phyloP scores from a whole-genome alignment of 2,113 vertebrate species.

The Sceloporus undulatus region DNA sequence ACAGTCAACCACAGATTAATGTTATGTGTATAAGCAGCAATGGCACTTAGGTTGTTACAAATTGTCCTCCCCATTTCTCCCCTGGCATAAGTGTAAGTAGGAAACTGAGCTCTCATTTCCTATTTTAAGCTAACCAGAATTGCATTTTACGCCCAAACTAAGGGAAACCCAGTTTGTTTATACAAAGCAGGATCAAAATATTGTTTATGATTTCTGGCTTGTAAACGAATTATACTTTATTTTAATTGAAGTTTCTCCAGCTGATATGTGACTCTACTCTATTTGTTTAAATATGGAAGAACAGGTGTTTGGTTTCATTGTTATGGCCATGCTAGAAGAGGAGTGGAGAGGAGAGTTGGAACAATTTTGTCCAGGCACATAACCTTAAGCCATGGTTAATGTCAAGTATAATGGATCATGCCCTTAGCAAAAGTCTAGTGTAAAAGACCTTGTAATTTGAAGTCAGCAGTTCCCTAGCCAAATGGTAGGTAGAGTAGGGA shows the following conservation, averaged over 20 bases:
- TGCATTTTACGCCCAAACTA: neutral
- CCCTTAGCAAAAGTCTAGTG: too few species aligned
- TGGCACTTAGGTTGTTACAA: neutral
- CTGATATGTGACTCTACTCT: neutral
- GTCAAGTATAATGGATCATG: too few species aligned
- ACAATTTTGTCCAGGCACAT: neutral
- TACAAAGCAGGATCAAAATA: neutral
- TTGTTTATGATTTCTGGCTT: neutral
- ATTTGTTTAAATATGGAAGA: neutral
- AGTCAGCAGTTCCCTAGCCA: too few species aligned
- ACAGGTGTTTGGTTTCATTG: neutral
- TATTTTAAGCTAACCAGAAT: neutral
- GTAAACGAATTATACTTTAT: neutral
- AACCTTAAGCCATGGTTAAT: neutral
- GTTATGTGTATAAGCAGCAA: neutral
- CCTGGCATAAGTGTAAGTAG: too few species aligned
- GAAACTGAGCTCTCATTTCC: neutral
- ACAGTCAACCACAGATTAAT: neutral
- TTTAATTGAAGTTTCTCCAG: neutral
- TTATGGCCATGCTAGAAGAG: neutral
- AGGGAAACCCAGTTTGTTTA: neutral
- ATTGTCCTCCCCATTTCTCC: neutral
- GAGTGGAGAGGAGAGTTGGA: neutral
- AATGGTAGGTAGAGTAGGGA: too few species aligned
- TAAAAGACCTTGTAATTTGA: too few species aligned